phyloP scores from a whole-genome alignment of 1,140 invertebrate genomes.

The Caerostris darwini region DNA sequence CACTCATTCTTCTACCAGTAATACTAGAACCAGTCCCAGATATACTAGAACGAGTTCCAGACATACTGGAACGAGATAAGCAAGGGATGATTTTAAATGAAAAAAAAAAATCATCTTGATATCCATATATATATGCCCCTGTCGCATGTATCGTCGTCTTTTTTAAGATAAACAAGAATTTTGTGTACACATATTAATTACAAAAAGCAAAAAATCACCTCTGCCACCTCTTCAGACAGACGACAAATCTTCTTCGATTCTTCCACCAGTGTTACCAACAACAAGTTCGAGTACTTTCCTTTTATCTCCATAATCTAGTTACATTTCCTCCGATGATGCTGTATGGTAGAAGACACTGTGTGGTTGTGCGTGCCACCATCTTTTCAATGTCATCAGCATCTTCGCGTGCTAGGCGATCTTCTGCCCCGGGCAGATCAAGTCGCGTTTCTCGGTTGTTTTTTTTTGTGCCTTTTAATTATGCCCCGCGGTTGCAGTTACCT shows the following conservation, averaged over 20 bases:
- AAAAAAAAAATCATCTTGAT: neutral
- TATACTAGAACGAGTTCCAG: too few species aligned
- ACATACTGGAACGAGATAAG: too few species aligned
- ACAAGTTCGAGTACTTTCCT: neutral
- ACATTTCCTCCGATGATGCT: neutral
- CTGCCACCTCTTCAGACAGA: too few species aligned
- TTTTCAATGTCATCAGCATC: conserved; percentile 71
- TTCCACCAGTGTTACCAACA: neutral
- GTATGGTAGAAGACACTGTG: neutral
- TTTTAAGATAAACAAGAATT: neutral
- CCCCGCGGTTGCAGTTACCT: conserved; percentile 31
- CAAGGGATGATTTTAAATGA: too few species aligned
- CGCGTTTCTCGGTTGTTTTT: conserved; percentile 69
- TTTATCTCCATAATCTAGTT: conserved; percentile 26
- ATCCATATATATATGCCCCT: neutral
- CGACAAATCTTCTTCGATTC: too few species aligned
- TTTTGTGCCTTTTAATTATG: conserved; percentile 71
- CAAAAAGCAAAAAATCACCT: too few species aligned
- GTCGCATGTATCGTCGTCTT: too few species aligned
- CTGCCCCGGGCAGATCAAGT: conserved; percentile 56
- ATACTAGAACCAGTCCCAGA: neutral
- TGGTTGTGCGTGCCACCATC: neutral
- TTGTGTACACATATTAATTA: too few species aligned
- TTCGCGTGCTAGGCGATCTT: conserved; percentile 37
- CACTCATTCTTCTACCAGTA: too few species aligned